Evolutionary conservation across 35 echinoderm and acorn worm species (phyloP), one percentile per base, ranked within the genome.

Genomic region (Acanthaster planci): DNA sequence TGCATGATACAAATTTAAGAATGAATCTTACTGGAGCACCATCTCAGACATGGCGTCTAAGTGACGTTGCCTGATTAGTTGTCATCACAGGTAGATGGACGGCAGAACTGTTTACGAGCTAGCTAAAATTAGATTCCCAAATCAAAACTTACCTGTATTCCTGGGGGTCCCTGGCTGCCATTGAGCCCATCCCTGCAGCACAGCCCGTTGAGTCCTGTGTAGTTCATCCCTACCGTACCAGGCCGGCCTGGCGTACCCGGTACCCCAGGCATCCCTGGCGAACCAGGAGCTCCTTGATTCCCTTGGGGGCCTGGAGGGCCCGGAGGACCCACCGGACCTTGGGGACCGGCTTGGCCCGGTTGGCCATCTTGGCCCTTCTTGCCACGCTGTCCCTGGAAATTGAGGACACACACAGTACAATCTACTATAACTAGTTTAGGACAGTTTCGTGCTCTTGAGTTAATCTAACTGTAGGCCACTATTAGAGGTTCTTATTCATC

Each of bases 261-360:
- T 5, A 83, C 30, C 53, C 90, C 90, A n/a, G 77, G 58, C n/a
- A 84, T 77, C 30, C 90, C 90, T 54, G 18, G 39, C 7, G 15
- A 18, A 57, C 90, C 90, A 54, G 92, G 81, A 54, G 76, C 60
- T 67, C 92, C 92, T 6, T 55, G 53, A 56, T 77, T 86, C 8
- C 92, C 92, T 37, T 79, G 80, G 18, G 77, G 27, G 32, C 87
- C 84, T 64, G 39, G 85, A 17, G 50, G 52, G 19, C 90, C 90
- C 9, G 53, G 21, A 34, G 52, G 81, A 12, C 81, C 81, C 1
- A 38, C 12, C 21, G 51, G 55, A 36, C 81, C 81, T 16, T n/a
- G 2, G 10, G 56, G 21, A 54, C 81, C 81, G 1, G 12, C 22
- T 38, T 34, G 34, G 5, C 81, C 81, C 59, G 30, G 81, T 7